phyloP scores from a whole-genome alignment of 2,888 invertebrate genomes.

The Amorpha juglandis region DNA sequence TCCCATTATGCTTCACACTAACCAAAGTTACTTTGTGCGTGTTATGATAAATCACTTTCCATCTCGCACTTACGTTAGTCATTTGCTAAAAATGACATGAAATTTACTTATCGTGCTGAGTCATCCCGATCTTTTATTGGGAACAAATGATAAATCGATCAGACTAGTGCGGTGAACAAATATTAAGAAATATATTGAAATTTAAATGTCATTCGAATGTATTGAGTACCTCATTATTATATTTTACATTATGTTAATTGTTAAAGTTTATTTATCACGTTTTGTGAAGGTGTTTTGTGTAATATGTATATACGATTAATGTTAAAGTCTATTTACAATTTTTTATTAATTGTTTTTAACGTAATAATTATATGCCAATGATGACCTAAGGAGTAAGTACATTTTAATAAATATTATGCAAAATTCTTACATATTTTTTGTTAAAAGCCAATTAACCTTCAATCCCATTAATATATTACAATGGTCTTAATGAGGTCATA shows the following conservation, averaged over 20 bases:
- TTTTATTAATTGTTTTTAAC: too few species aligned
- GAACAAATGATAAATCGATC: conserved; percentile 23
- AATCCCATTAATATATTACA: too few species aligned
- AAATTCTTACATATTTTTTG: too few species aligned
- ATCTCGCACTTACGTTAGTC: conserved; percentile 16
- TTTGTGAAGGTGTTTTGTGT: background rate
- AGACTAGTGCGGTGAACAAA: conserved; percentile 1
- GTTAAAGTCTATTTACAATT: too few species aligned
- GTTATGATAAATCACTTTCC: conserved; percentile 25
- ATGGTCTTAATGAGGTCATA: too few species aligned
- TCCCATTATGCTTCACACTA: conserved; percentile 31
- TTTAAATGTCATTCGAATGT: conserved; percentile 8
- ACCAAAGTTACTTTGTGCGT: conserved; percentile 37
- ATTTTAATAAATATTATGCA: too few species aligned
- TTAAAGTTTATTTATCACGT: background rate
- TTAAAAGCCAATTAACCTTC: too few species aligned
- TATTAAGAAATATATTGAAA: conserved; percentile 13
- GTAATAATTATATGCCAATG: too few species aligned
- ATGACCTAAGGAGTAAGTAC: too few species aligned
- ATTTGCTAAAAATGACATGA: conserved; percentile 12
- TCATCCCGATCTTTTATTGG: conserved; percentile 7
- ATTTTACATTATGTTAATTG: background rate
- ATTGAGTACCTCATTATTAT: background rate
- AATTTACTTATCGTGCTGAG: background rate
- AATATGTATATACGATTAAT: too few species aligned